Evolutionary conservation across 2,113 vertebrate genomes (phyloP).

Genomic region (Phalacrocorax pelagicus): DNA sequence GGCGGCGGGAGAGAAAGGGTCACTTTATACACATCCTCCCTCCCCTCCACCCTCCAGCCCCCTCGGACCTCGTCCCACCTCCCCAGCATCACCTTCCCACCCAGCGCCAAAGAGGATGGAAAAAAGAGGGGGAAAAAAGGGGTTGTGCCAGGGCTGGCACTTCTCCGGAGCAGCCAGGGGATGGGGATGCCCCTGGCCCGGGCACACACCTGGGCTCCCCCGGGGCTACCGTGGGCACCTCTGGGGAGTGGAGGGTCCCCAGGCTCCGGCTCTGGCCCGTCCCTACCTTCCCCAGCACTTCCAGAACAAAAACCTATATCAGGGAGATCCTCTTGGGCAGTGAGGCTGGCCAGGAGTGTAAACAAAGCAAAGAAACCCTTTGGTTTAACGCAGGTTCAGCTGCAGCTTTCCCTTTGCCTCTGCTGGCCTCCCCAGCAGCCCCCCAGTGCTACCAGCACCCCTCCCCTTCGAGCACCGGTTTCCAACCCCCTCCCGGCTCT

Average conservation of each 20-base stretch:
- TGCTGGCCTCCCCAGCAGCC: background rate
- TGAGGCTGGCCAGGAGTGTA: constrained; percentile 31
- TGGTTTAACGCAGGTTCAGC: constrained; percentile 48
- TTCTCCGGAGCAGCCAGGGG: background rate
- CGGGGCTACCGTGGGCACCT: fast-evolving
- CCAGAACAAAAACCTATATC: constrained; percentile 42
- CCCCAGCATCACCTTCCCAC: constrained; percentile 6
- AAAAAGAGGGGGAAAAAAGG: background rate
- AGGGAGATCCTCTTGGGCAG: background rate
- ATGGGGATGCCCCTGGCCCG: background rate
- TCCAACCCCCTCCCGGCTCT: background rate
- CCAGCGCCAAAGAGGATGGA: background rate
- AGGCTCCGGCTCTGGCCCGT: background rate
- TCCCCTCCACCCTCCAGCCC: background rate
- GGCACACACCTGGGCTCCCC: background rate
- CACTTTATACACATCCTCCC: constrained; percentile 16
- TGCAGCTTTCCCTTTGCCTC: background rate
- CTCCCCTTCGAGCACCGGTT: background rate
- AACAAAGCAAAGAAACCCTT: constrained; percentile 68
- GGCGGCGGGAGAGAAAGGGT: background rate
- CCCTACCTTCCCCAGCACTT: background rate
- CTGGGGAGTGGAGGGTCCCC: background rate
- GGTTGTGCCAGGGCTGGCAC: background rate
- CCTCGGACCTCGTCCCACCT: background rate
- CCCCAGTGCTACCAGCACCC: background rate